Evolutionary conservation across 2,113 vertebrate species (phyloP), one percentile per base, ranked within the genome.

Genomic region (Prunella himalayana): DNA sequence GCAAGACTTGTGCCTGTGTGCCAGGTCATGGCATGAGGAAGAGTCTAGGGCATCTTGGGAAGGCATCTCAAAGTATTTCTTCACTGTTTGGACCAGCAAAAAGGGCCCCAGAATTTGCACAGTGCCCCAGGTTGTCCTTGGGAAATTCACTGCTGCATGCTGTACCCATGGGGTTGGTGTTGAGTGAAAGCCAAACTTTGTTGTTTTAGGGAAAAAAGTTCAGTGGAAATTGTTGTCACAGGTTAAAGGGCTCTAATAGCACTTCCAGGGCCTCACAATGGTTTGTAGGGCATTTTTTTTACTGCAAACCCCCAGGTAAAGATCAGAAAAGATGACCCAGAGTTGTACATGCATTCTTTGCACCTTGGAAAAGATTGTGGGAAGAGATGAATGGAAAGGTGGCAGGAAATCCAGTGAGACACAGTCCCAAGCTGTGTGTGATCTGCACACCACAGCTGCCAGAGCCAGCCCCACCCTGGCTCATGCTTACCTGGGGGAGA

Each of bases 1-100:
- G 28, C 19, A 53, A 66, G 50, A 24, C 19, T 57, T 41, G 15
- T 42, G 53, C 9, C 27, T 0, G 0, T 57, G 39, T 54, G 33
- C 31, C 53, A 94, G 61, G 18, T 63, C 11, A 15, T 85, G 61
- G n/a, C 10, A 6, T 19, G 35, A 92, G 27, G 44, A 88, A 68
- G 30, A 77, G 25, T 17, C 20, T 30, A 22, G 21, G 13, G 3
- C 33, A 60, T 13, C 10, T 42, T 4, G 1, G 5, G 9, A 76
- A 87, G 21, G 10, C 22, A 35, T 41, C 45, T 90, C 31, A 25
- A 51, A 35, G 15, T 24, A 54, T 86, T 86, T 76, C 37, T 83
- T 23, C 18, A 33, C 47, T 54, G 56, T 22, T n/a, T 64, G 51
- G 56, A 42, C 17, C 59, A 70, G 60, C 4, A 73, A 51, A 70